Conservation (phyloP, 2,888 invertebrate genomes). For the Agrotis segetum region DNA sequence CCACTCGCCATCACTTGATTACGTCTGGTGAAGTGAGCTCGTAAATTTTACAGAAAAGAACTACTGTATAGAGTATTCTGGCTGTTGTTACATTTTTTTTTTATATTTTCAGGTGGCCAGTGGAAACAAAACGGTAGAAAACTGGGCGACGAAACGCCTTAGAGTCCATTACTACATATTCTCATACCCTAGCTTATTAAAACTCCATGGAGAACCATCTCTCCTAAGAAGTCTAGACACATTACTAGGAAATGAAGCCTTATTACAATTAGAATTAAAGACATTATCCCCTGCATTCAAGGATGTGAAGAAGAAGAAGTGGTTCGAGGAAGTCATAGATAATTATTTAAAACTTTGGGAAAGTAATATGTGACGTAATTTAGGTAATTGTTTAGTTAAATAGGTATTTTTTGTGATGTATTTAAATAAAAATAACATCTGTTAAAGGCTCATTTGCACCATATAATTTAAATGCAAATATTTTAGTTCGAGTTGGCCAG, state of each 20-base stretch:
- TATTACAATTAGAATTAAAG: constrained; percentile 95
- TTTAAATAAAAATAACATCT: constrained; percentile 25
- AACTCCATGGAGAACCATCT: constrained; percentile 95
- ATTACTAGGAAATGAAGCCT: constrained; percentile 95
- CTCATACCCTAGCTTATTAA: constrained; percentile 95
- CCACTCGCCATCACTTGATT: too few relatives aligned
- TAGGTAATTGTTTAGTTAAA: constrained; percentile 58
- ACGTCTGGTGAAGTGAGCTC: too few relatives aligned
- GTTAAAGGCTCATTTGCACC: not conserved
- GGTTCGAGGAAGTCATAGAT: constrained; percentile 97
- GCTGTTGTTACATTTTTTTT: constrained; percentile 7
- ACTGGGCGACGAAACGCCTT: constrained; percentile 94
- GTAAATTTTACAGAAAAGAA: too few relatives aligned
- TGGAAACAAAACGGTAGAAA: constrained; percentile 94
- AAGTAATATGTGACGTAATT: constrained; percentile 94
- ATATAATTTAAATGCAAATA: not conserved
- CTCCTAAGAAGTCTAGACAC: constrained; percentile 93
- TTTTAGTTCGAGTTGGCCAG: too few relatives aligned
- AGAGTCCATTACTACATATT: constrained; percentile 95
- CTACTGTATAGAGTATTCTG: not conserved
- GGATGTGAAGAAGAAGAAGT: constrained; percentile 93
- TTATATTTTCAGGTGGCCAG: constrained; percentile 91
- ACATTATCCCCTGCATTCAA: constrained; percentile 95
- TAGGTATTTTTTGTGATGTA: constrained; percentile 57
- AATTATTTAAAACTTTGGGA: constrained; percentile 98